Conservation (phyloP, 2,888 invertebrate genomes). For the Zygothrica quintamaculata region DNA sequence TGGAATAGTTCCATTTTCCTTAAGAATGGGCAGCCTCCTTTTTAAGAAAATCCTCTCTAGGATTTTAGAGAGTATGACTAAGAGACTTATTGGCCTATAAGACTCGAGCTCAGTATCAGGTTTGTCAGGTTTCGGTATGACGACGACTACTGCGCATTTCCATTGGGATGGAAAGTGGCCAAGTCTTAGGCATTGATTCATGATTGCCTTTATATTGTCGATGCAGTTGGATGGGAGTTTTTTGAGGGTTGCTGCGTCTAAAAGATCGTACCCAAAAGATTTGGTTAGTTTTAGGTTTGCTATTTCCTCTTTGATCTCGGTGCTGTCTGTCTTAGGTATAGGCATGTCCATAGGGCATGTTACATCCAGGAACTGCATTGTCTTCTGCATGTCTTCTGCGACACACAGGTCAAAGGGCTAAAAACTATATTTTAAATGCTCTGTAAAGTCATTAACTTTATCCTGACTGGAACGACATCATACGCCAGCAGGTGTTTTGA, state of each 20-base stretch:
- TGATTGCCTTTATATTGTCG: background rate
- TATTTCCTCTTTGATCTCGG: slow-evolving; percentile 11
- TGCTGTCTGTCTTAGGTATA: slow-evolving; percentile 5
- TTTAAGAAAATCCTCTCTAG: slow-evolving; percentile 1
- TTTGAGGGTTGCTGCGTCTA: slow-evolving; percentile 6
- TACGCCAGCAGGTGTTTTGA: slow-evolving; percentile 4
- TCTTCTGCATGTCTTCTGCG: background rate
- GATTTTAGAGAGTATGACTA: slow-evolving; percentile 1
- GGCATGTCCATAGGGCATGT: slow-evolving; percentile 18
- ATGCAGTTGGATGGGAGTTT: slow-evolving; percentile 5
- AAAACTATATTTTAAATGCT: slow-evolving; percentile 2
- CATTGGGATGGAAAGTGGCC: slow-evolving; percentile 8
- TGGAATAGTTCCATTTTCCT: too few species aligned
- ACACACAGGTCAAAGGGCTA: slow-evolving; percentile 5
- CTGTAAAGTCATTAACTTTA: slow-evolving; percentile 5
- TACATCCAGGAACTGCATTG: slow-evolving; percentile 5
- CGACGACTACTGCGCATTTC: background rate
- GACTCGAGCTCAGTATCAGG: background rate
- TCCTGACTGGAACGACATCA: slow-evolving; percentile 16
- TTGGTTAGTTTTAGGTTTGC: slow-evolving; percentile 4
- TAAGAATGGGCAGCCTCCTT: background rate
- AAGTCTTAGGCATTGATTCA: slow-evolving; percentile 5
- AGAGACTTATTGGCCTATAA: background rate
- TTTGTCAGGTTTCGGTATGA: slow-evolving; percentile 2
- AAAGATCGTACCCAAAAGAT: slow-evolving; percentile 5